phyloP scores from a whole-genome alignment of 2,888 invertebrate genomes.

The Hesperia comma region DNA sequence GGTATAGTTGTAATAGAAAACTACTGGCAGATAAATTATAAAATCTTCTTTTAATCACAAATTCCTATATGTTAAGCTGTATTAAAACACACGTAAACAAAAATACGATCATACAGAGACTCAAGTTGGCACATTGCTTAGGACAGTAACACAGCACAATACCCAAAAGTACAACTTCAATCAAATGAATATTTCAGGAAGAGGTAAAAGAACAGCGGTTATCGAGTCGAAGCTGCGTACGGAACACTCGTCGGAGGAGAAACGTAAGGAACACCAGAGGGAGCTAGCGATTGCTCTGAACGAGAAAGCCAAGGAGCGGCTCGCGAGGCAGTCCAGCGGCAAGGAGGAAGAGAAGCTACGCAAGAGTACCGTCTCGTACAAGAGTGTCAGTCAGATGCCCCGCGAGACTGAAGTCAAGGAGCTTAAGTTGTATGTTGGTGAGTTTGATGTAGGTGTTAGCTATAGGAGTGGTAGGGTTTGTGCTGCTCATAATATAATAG shows the following conservation, averaged over 20 bases:
- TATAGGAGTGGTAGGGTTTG: too few relatives aligned
- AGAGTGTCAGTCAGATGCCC: slow-evolving; percentile 95
- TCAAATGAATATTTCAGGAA: slow-evolving; percentile 62
- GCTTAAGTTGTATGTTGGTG: slow-evolving; percentile 96
- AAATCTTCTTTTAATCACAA: too few relatives aligned
- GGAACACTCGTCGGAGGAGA: slow-evolving; percentile 98
- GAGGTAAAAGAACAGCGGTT: slow-evolving; percentile 94
- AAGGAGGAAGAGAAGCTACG: slow-evolving; percentile 95
- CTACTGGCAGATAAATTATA: too few relatives aligned
- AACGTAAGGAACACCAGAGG: slow-evolving; percentile 97
- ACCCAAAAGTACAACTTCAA: background rate
- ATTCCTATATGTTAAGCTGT: too few relatives aligned
- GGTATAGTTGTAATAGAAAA: too few relatives aligned
- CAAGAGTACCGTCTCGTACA: slow-evolving; percentile 98
- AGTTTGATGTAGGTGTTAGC: too few relatives aligned
- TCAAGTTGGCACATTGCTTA: too few relatives aligned
- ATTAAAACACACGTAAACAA: too few relatives aligned
- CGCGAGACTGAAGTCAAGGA: slow-evolving; percentile 96
- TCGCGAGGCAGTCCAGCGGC: slow-evolving; percentile 93
- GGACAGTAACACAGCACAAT: too few relatives aligned
- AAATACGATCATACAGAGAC: too few relatives aligned
- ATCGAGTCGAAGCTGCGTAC: slow-evolving; percentile 96
- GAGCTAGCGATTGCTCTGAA: slow-evolving; percentile 96
- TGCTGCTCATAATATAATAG: too few relatives aligned
- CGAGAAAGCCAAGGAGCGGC: slow-evolving; percentile 95